Evolutionary conservation across 2,888 invertebrate species (phyloP), one percentile per base, ranked within the genome.

Genomic region (Rhopalosiphum nymphaeae): DNA sequence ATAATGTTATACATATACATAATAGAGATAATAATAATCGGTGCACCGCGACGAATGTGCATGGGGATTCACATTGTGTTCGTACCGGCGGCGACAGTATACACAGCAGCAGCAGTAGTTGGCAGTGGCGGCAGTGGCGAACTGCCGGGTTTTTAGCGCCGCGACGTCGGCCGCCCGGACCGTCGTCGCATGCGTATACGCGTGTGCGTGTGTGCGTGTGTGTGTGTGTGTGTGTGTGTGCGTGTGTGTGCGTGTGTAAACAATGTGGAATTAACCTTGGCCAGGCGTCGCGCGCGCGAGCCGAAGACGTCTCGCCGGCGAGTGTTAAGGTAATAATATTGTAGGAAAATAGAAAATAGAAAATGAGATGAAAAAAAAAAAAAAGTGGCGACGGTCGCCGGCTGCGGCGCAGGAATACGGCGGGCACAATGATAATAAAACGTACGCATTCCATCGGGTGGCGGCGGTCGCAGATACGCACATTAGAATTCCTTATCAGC

Each of bases 191-290:
- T 36, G 86, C 10, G n/a, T 21, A 21, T 85, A 36, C 16, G 29
- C n/a, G 61, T 42, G 67, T n/a, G 92, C 56, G 90, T 93, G 44
- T 42, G 13, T 7, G 4, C 26, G 86, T 1, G 29, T 21, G n/a
- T 46, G 87, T 42, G 78, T 85, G 49, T 16, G 29, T 44, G 61
- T 42, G 67, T n/a, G 92, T 78, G 90, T 93, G 44, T 42, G 13
- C 7, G 4, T 36, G 86, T 1, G 29, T 21, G n/a, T 46, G 87
- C n/a, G 78, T 56, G 93, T 84, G 93, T 94, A 94, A 94, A 94
- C 93, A 94, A 94, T 91, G 93, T 61, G 90, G 93, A 94, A 94
- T 94, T 94, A 94, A 94, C 93, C 93, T 94, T 94, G 93, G 93
- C 89, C 93, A 90, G 93, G 93, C 93, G 93, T 94, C 93, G 85